Percentiles rank a stretch among this genome's conserved stretches.
These are phyloP conservation scores for Chaenogobius annularis DNA, from an alignment of 2,113 vertebrate species.

Conservation along the genomic window DNA sequence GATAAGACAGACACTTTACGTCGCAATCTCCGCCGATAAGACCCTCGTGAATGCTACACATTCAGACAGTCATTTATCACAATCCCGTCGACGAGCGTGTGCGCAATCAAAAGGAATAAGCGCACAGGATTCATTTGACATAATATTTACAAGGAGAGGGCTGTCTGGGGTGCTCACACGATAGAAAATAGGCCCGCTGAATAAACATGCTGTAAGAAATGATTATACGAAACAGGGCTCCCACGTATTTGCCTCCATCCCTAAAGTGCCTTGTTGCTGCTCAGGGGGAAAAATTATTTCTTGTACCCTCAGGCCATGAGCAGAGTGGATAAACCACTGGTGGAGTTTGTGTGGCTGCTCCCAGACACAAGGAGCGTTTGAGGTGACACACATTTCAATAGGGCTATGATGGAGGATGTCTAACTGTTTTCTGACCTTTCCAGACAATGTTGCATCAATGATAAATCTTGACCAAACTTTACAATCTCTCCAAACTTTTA, in stretches of 20 bases:
- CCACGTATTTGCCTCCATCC: slow-evolving; percentile 22
- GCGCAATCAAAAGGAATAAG: slow-evolving; percentile 1
- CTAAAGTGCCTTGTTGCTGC: slow-evolving; percentile 19
- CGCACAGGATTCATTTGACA: slow-evolving; percentile 33
- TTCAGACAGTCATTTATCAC: slow-evolving; percentile 39
- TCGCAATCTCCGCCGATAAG: slow-evolving; percentile 31
- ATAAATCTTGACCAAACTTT: background rate
- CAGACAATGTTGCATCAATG: background rate
- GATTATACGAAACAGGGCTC: slow-evolving; percentile 55
- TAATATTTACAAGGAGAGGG: slow-evolving; percentile 28
- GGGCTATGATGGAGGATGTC: background rate
- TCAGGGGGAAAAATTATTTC: slow-evolving; percentile 34
- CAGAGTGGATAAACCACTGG: slow-evolving; percentile 35
- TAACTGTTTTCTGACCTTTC: background rate
- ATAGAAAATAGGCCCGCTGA: slow-evolving; percentile 20
- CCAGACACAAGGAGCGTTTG: background rate
- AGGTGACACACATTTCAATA: background rate
- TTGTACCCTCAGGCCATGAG: slow-evolving; percentile 6
- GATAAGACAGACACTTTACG: slow-evolving; percentile 26
- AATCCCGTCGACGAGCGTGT: slow-evolving; percentile 20
- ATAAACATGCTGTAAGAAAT: slow-evolving; percentile 53
- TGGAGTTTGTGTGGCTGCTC: background rate
- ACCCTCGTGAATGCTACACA: slow-evolving; percentile 17
- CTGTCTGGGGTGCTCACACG: slow-evolving; percentile 23
- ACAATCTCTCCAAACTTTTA: background rate